These are phyloP conservation scores for Schizopygopsis pylzovi DNA, from an alignment of 2,797 vertebrate species.

Conservation along the genomic window DNA sequence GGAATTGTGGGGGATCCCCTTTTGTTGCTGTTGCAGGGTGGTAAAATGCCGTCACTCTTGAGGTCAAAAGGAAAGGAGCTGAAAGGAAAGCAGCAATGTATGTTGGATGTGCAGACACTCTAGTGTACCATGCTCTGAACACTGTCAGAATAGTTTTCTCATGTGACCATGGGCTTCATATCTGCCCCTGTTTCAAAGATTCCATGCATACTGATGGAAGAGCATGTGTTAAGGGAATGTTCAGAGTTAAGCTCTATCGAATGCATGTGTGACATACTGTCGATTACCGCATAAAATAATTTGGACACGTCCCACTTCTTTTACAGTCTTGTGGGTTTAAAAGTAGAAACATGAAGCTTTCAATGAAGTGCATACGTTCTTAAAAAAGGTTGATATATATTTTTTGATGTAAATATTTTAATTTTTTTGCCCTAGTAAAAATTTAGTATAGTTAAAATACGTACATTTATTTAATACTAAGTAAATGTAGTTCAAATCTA, in stretches of 20 bases:
- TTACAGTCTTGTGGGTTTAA: background rate
- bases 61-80: constrained; percentile 22
- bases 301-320: background rate
- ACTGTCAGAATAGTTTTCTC: background rate
- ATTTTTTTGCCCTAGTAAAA: background rate
- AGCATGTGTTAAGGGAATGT: constrained; percentile 27
- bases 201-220: background rate
- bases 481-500: background rate
- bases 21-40: constrained; percentile 60
- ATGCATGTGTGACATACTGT: background rate
- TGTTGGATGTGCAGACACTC: background rate
- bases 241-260: background rate
- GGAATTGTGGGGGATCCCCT: constrained; percentile 68
- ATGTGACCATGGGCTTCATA: constrained; percentile 6
- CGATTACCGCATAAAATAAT: background rate
- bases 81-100: constrained; percentile 1
- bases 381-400: background rate
- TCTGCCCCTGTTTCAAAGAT: constrained; percentile 5
- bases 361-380: background rate
- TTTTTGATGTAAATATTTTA: too few species aligned
- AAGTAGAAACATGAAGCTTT: background rate
- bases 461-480: background rate
- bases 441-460: background rate
- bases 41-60: background rate
- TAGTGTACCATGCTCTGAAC: background rate